These are phyloP conservation scores for Syrphus vitripennis DNA, from an alignment of 2,888 invertebrate species.

Conservation along the genomic window DNA sequence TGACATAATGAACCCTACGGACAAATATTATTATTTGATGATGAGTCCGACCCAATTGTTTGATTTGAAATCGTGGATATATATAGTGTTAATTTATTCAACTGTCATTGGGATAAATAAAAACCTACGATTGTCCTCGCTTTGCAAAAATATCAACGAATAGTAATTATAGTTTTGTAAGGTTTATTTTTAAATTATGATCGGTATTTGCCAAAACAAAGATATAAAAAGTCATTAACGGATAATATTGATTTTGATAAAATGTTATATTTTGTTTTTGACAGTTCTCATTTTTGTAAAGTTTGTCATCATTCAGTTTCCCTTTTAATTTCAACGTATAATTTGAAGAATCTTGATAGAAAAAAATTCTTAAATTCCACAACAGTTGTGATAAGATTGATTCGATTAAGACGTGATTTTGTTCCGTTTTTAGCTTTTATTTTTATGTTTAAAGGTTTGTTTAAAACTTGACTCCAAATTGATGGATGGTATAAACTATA, in stretches of 20 bases:
- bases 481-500: neutral
- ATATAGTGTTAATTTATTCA: neutral
- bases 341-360: neutral
- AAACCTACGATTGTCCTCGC: neutral
- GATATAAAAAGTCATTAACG: slow-evolving; percentile 6
- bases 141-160: neutral
- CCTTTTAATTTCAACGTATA: neutral
- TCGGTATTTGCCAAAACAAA: neutral
- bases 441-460: neutral
- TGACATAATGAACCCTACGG: slow-evolving; percentile 19
- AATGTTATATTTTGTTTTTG: neutral
- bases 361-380: neutral
- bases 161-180: neutral
- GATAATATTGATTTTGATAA: neutral
- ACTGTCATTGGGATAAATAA: neutral
- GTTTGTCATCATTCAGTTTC: neutral
- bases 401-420: slow-evolving; percentile 5
- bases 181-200: neutral
- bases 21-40: too few relatives aligned
- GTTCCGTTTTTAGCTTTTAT: neutral
- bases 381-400: slow-evolving; percentile 20
- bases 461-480: neutral
- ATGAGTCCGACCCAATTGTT: neutral
- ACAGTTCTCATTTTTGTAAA: neutral
- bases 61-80: neutral